Base-by-base conservation (phyloP, 2,797 vertebrate genomes). In the Paguma larvata region DNA sequence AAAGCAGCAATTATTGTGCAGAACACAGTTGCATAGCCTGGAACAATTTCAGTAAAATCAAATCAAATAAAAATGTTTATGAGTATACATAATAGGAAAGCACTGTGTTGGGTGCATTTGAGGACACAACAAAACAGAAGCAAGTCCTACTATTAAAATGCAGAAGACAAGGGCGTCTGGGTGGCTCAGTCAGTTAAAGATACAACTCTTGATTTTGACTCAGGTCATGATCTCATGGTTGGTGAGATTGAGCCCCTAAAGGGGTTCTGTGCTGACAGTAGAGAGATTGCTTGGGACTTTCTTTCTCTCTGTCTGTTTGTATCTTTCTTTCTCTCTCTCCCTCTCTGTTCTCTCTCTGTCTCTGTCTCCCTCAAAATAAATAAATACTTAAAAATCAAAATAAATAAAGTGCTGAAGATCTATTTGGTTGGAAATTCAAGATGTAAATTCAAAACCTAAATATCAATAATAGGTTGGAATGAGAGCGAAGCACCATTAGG, bases 11-110 rank as follows among this genome's bases (percentile, higher is more conserved):
- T 96, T 97, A 67, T 65, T 89, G 30, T 70, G 44, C 11, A 85
- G 44, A 90, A 83, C 14, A 86, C 21, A 46, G 11, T 75, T 93
- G 16, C 38, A 93, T 46, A 87, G 38, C 23, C 44, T 95, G 53
- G 27, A 89, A 91, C 15, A 95, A 87, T 91, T 86, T 87, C 46
- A 86, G 48, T 85, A 93, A 95, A 95, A 84, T 77, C 34, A 93
- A 97, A 94, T 92, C 11, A 90, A 93, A 95, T 85, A 27, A 94
- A 97, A 97, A 87, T 95, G 95, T 95, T 92, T 91, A 93, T 86
- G 88, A 84, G 75, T 12, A 56, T 25, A 78, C 10, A 51, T 30
- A 83, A 93, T 65, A 88, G n/a, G 68, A 85, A 98, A 91, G 0
- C 11, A 89, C 14, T 41, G 19, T 79, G 6, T 4, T 72, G 27